Base-by-base conservation (phyloP, 2,113 vertebrate genomes). In the Donacobius atricapilla region DNA sequence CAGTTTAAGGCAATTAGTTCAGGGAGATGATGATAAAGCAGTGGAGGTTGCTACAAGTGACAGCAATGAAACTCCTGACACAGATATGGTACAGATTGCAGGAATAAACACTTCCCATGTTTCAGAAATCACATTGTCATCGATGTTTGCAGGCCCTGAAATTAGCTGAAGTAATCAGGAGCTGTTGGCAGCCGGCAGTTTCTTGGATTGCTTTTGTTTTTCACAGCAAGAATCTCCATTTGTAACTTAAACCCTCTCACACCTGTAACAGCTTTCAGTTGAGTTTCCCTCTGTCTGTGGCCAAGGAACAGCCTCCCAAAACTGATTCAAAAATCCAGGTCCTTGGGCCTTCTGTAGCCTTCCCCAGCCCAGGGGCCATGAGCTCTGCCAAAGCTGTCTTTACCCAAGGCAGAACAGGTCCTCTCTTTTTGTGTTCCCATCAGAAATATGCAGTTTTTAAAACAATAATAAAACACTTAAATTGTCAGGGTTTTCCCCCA, bases 111-210 rank as follows among this genome's bases (percentile, higher is more conserved):
- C 98, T 98, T 97, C 98, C 95, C 97, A 63, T 95, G 60, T 98
- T 98, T 98, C 98, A 98, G 98, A 99, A 98, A 98, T 99, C 98
- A 98, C 98, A 97, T 96, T 97, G 98, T 98, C 96, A 97, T 97
- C 94, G 95, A 89, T 91, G 96, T 96, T 98, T 98, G 97, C 96
- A 98, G 97, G 93, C 96, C 56, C 69, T 50, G 94, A 97, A 98
- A 98, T 97, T 97, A 98, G 98, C 98, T 98, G 97, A 98, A 98
- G 98, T 98, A 95, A 97, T 98, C 98, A 98, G 97, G 98, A 98
- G 98, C 94, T 93, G 97, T 94, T 98, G 98, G 98, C 98, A 97
- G 96, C 94, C 96, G 95, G 94, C 71, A 28, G 70, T 50, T 94
- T 71, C 68, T 93, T 92, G 75, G 64, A 71, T 92, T 81, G 39